Base-by-base conservation (phyloP, 1,140 invertebrate species). In the Drosophila sproati region DNA sequence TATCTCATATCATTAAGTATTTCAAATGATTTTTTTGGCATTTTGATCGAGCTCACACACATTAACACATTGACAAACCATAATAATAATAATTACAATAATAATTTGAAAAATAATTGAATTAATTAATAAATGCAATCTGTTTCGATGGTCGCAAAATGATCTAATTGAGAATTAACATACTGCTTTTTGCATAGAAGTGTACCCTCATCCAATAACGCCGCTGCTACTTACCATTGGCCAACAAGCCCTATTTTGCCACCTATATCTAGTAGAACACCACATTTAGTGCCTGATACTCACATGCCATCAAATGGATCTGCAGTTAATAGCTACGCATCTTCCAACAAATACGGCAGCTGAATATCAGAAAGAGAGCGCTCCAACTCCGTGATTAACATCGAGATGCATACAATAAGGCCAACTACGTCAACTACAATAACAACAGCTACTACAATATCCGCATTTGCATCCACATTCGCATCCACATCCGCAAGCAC, bases 231-330 rank as follows among this genome's bases (percentile, higher is more conserved):
- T 95, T 95, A 96, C 82, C 95, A 95, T 43, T 96, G 95, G 96
- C 95, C 96, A 73, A 94, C 94, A 59, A 96, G 95, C 91, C 95
- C 96, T 76, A 95, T 96, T 61, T 93, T 96, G 77, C 95, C 95
- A 70, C 94, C 95, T 60, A 94, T 95, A 73, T 95, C 95, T 76
- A 95, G 95, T 78, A 93, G 96, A 67, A 95, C 96, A 74, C 95
- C 95, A 55, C 95, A 96, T 92, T 94, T 96, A 56, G 95, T 96
- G 47, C 95, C 96, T 28, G 96, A 96, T 89, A 95, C 95, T 73
- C 78, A 92, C 78, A 94, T 94, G 86, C 91, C 93, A 77, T 92
- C 93, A 48, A 93, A 94, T 80, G 86, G 93, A 78, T 91, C 93
- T 80, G 92, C 73, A 92, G 92, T 92, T 91, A 92, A 92, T 92